Evolutionary conservation across 2,888 invertebrate genomes (phyloP).

Genomic region (Spialia ferax): DNA sequence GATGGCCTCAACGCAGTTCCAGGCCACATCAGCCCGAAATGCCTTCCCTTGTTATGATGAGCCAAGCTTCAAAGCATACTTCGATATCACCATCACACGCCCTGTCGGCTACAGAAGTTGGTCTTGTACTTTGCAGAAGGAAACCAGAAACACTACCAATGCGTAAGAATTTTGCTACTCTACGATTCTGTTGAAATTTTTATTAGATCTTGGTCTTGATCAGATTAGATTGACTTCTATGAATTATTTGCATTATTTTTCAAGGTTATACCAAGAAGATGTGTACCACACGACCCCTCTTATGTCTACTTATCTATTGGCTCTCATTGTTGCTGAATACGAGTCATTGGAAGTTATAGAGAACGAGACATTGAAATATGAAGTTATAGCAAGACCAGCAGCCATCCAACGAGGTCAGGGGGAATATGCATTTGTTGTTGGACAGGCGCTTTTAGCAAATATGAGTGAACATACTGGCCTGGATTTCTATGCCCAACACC

Average conservation of each 20-base stretch:
- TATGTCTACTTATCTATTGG: conserved; percentile 90
- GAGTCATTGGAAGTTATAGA: conserved; percentile 47
- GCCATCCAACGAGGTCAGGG: conserved; percentile 69
- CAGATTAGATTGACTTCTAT: neutral
- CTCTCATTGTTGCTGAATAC: conserved; percentile 89
- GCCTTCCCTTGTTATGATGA: conserved; percentile 95
- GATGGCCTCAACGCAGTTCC: conserved; percentile 90
- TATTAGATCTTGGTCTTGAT: too few relatives aligned
- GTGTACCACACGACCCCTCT: conserved; percentile 70
- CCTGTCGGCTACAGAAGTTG: conserved; percentile 77
- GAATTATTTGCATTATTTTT: neutral
- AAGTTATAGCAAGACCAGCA: conserved; percentile 78
- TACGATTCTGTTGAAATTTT: neutral
- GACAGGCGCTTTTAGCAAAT: conserved; percentile 69
- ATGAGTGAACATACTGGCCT: conserved; percentile 87
- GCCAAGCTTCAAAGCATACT: conserved; percentile 93
- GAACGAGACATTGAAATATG: conserved; percentile 55
- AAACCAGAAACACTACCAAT: conserved; percentile 45
- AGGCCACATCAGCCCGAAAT: conserved; percentile 88
- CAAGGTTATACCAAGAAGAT: conserved; percentile 66
- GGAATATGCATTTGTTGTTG: conserved; percentile 71
- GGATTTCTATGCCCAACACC: conserved; percentile 77
- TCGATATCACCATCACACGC: conserved; percentile 89
- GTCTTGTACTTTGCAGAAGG: conserved; percentile 86
- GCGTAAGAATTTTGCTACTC: conserved; percentile 53